These are phyloP conservation scores for Tholera decimalis DNA, from an alignment of 2,888 invertebrate species.

Conservation along the genomic window DNA sequence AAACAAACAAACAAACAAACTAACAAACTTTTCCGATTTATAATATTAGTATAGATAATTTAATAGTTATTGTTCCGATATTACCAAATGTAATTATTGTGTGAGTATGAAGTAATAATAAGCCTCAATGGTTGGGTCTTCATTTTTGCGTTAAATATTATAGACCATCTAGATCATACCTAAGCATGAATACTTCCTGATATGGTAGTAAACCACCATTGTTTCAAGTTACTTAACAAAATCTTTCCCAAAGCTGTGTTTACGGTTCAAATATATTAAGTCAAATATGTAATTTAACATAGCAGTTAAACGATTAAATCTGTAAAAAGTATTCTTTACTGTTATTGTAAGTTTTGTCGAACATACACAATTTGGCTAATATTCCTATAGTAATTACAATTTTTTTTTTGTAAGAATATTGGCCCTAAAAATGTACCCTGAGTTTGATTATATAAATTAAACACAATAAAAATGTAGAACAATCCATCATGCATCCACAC, in stretches of 20 bases:
- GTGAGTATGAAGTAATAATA: not conserved
- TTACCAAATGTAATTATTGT: not conserved
- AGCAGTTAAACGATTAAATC: constrained; percentile 31
- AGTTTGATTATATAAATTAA: constrained; percentile 35
- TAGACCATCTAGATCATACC: not conserved
- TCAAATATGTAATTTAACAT: too few relatives aligned
- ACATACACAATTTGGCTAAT: constrained; percentile 9
- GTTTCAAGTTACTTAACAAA: constrained; percentile 11
- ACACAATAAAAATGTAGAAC: constrained; percentile 34
- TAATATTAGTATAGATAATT: too few relatives aligned
- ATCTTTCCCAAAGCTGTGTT: not conserved
- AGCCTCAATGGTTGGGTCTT: not conserved
- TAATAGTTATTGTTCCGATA: constrained; percentile 19
- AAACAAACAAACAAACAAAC: too few relatives aligned
- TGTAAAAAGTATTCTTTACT: constrained; percentile 18
- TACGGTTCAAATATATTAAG: too few relatives aligned
- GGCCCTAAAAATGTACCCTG: constrained; percentile 18
- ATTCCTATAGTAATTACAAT: constrained; percentile 2
- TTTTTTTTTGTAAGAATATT: not conserved
- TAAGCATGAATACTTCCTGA: not conserved
- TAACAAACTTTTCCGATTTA: too few relatives aligned
- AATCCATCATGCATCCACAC: constrained; percentile 48
- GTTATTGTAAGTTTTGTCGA: constrained; percentile 13
- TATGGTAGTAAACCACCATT: not conserved
- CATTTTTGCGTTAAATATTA: not conserved